phyloP scores from a whole-genome alignment of 2,797 vertebrate genomes.

The Anguilla obscura region DNA sequence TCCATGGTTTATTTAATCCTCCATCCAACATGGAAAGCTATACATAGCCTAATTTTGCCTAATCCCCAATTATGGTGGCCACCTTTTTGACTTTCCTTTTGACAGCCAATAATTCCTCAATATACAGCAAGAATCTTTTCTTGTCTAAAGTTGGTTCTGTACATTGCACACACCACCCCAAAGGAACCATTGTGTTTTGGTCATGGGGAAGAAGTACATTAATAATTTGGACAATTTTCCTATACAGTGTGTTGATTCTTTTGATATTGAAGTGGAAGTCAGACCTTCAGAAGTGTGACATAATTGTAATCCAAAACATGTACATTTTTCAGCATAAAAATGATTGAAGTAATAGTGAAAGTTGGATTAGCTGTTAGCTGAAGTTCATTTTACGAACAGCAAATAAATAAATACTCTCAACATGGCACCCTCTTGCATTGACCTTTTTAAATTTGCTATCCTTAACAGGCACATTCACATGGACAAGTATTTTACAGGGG shows the following conservation, averaged over 20 bases:
- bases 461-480: not conserved
- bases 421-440: not conserved
- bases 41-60: not conserved
- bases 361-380: not conserved
- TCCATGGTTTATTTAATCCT: no score
- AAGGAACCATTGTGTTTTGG: not conserved
- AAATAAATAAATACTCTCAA: not conserved
- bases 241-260: not conserved
- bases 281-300: not conserved
- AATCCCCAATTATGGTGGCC: not conserved
- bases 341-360: not conserved
- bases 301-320: not conserved
- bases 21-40: not conserved
- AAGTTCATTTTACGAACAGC: not conserved
- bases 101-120: not conserved
- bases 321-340: not conserved
- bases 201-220: not conserved
- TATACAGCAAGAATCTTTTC: not conserved
- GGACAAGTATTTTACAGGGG: not conserved
- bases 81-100: not conserved
- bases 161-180: not conserved
- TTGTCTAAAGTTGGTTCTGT: not conserved
- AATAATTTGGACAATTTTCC: not conserved
- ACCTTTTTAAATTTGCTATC: not conserved
- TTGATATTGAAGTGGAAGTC: not conserved